Conservation (phyloP, 2,888 invertebrate species). For the Parnassius smintheus region DNA sequence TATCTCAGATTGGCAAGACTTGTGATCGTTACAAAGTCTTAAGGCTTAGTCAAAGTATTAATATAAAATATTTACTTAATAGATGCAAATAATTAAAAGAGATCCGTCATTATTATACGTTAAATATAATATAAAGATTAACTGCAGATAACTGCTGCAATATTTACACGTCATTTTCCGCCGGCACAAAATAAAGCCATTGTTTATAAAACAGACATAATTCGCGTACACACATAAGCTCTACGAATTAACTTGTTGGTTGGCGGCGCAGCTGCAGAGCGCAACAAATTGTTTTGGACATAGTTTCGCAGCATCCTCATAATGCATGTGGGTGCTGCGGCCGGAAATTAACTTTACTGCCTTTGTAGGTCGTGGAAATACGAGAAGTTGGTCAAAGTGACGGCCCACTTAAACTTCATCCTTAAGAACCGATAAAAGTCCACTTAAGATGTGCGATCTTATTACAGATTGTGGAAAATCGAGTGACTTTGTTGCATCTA, state of each 20-base stretch:
- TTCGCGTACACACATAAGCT: background rate
- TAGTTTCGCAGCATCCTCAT: slow-evolving; percentile 18
- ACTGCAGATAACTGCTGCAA: background rate
- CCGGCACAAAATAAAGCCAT: background rate
- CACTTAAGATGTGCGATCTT: slow-evolving; percentile 12
- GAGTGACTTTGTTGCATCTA: background rate
- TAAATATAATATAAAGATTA: background rate
- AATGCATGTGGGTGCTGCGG: slow-evolving; percentile 16
- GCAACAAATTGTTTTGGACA: slow-evolving; percentile 22
- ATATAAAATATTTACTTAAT: too few species aligned
- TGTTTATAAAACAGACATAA: slow-evolving; percentile 3
- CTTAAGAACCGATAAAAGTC: slow-evolving; percentile 17
- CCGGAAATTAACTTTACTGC: slow-evolving; percentile 26
- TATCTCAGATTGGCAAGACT: too few species aligned
- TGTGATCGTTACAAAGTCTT: too few species aligned
- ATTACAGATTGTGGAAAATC: slow-evolving; percentile 16
- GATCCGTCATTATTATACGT: too few species aligned
- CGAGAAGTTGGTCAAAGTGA: slow-evolving; percentile 15
- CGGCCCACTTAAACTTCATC: slow-evolving; percentile 25
- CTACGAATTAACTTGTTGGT: slow-evolving; percentile 6
- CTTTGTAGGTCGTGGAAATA: slow-evolving; percentile 26
- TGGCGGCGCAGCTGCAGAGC: slow-evolving; percentile 7
- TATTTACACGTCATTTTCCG: background rate
- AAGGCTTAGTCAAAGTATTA: too few species aligned
- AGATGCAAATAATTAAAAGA: too few species aligned